These are phyloP conservation scores for Escarpia spicata DNA, from an alignment of 2,888 invertebrate species.

Conservation along the genomic window DNA sequence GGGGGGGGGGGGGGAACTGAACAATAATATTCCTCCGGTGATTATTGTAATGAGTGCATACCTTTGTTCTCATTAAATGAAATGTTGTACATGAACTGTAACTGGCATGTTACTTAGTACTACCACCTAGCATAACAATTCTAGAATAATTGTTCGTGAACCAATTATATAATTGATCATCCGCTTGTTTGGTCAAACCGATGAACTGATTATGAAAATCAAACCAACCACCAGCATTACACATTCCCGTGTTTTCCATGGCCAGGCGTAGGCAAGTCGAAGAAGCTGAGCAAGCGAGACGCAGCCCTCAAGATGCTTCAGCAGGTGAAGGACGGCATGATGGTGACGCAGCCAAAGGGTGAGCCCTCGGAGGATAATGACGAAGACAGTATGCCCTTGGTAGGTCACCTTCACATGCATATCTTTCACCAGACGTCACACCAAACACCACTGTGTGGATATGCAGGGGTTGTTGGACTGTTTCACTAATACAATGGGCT, in stretches of 20 bases:
- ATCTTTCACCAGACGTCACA: not conserved
- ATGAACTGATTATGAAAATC: too few relatives aligned
- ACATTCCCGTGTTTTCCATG: not conserved
- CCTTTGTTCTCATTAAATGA: not conserved
- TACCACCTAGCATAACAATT: too few relatives aligned
- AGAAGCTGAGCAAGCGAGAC: constrained; percentile 94
- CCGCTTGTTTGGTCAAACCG: too few relatives aligned
- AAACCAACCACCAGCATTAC: too few relatives aligned
- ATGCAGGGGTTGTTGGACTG: too few relatives aligned
- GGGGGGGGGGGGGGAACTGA: too few relatives aligned
- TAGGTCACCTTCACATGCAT: constrained; percentile 34
- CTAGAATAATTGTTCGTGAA: too few relatives aligned
- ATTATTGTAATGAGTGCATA: too few relatives aligned
- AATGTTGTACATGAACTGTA: not conserved
- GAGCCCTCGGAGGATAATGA: constrained; percentile 62
- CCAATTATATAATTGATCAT: too few relatives aligned
- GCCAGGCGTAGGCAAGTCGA: constrained; percentile 81
- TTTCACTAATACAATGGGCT: too few relatives aligned
- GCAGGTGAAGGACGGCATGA: constrained; percentile 78
- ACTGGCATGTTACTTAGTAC: too few relatives aligned
- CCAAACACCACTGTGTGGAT: not conserved
- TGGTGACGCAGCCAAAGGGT: constrained; percentile 65
- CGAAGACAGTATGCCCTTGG: constrained; percentile 52
- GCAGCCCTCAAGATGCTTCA: constrained; percentile 91
- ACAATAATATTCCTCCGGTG: too few relatives aligned